Evolutionary conservation across 2,888 invertebrate species (phyloP), one percentile per base, ranked within the genome.

Genomic region (Coenonympha arcania): DNA sequence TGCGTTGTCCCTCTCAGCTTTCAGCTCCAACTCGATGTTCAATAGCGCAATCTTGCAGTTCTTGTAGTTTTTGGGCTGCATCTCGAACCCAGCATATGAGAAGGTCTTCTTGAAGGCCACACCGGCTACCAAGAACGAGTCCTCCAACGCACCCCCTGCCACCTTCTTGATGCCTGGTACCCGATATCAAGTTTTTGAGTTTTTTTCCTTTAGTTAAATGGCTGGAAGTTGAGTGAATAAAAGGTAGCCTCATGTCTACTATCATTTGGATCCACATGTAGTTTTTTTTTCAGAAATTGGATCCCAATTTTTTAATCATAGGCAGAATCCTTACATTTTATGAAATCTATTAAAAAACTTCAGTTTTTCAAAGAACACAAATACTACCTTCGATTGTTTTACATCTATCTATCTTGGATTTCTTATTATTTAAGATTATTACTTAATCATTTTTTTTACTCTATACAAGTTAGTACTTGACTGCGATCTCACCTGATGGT

Each of bases 41-140:
- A 99, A 88, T 24, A 99, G 78, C 0, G 99, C 99, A 57, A 99
- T 98, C 87, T 94, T 95, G 63, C 97, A 97, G 57, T 93, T 89
- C 9, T 88, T 76, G 71, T 99, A 99, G 16, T 88, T 90, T 85
- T 99, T 99, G 0, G 96, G 98, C 71, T 99, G 99, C 99, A 99
- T 99, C 87, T 99, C 99, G 76, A 99, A 99, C 6, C 99, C 99
- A 58, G 99, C 99, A 73, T 99, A 99, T 0, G 98, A 98, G 88
- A 99, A 99, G 0, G 99, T 99, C 85, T 99, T 99, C 85, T 99
- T 99, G 80, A 99, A 99, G 0, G 99, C 98, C 1, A 99, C 99
- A 9, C 99, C 98, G 4, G 92, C 90, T 0, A 99, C 92, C 3
- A 99, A 86, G 66, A 92, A 87, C 0, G 98, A 98, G 61, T 99